Evolutionary conservation across 2,797 vertebrate genomes (phyloP).

Genomic region (Dipus sagitta): DNA sequence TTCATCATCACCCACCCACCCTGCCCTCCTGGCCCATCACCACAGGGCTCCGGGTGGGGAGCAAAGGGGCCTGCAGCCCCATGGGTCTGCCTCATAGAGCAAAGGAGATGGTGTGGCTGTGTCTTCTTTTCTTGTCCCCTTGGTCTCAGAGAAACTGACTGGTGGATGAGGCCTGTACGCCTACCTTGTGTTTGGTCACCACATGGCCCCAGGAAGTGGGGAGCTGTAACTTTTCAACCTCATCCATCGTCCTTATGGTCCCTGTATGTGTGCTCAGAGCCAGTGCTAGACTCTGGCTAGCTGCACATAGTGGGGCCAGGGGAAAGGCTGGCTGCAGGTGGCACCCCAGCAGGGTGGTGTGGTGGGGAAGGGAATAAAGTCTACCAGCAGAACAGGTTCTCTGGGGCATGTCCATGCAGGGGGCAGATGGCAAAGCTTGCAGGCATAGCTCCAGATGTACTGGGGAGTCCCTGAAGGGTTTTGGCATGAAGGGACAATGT

Average conservation of each 20-base stretch:
- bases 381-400: background rate
- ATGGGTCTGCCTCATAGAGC: background rate
- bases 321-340: too few relatives aligned
- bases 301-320: too few relatives aligned
- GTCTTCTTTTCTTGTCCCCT: background rate
- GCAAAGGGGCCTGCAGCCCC: background rate
- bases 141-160: background rate
- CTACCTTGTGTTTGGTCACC: background rate
- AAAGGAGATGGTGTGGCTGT: too few relatives aligned
- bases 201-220: background rate
- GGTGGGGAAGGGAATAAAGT: background rate
- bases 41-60: background rate
- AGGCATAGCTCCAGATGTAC: background rate
- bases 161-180: background rate
- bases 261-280: background rate
- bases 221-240: background rate
- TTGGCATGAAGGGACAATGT: background rate
- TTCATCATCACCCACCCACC: background rate
- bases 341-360: too few relatives aligned
- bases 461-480: background rate
- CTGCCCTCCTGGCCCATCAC: background rate
- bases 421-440: background rate
- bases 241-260: background rate
- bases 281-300: background rate
- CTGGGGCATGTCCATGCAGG: background rate